These are phyloP conservation scores for Drosophila robusta DNA, from an alignment of 2,888 invertebrate species.

Conservation along the genomic window DNA sequence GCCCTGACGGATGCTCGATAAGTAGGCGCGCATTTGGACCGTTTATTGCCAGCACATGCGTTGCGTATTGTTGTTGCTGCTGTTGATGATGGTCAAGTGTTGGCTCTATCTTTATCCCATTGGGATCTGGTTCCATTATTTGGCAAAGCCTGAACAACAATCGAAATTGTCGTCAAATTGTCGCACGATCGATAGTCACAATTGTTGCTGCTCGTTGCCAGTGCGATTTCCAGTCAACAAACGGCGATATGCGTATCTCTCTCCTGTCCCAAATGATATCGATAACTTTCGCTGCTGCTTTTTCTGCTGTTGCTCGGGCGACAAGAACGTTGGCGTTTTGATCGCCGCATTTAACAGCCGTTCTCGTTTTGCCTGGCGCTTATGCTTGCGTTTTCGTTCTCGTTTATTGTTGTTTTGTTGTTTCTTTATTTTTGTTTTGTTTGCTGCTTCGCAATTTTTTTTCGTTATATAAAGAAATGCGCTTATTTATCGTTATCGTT, in stretches of 20 bases:
- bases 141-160: slow-evolving; percentile 76
- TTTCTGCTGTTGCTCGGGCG: slow-evolving; percentile 43
- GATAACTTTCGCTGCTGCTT: slow-evolving; percentile 45
- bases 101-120: slow-evolving; percentile 85
- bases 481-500: slow-evolving; percentile 50
- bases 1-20: slow-evolving; percentile 83
- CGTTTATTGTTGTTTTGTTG: slow-evolving; percentile 14
- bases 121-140: slow-evolving; percentile 85
- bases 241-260: slow-evolving; percentile 39
- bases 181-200: slow-evolving; percentile 13
- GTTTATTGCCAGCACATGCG: slow-evolving; percentile 84
- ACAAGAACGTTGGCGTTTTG: slow-evolving; percentile 55
- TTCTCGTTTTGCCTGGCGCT: slow-evolving; percentile 30
- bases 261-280: slow-evolving; percentile 43
- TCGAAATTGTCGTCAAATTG: slow-evolving; percentile 76
- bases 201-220: slow-evolving; percentile 1
- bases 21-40: slow-evolving; percentile 84
- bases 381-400: slow-evolving; percentile 6
- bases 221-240: slow-evolving; percentile 48
- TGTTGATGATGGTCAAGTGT: slow-evolving; percentile 83
- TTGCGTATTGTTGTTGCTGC: slow-evolving; percentile 81
- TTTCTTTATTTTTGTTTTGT: slow-evolving; percentile 41
- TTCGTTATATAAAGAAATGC: slow-evolving; percentile 54
- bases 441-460: slow-evolving; percentile 41
- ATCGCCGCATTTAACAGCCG: slow-evolving; percentile 74